Percentiles rank a stretch among this genome's conserved stretches.
Conservation (phyloP, 2,113 vertebrate species). For the Myiozetetes cayanensis region DNA sequence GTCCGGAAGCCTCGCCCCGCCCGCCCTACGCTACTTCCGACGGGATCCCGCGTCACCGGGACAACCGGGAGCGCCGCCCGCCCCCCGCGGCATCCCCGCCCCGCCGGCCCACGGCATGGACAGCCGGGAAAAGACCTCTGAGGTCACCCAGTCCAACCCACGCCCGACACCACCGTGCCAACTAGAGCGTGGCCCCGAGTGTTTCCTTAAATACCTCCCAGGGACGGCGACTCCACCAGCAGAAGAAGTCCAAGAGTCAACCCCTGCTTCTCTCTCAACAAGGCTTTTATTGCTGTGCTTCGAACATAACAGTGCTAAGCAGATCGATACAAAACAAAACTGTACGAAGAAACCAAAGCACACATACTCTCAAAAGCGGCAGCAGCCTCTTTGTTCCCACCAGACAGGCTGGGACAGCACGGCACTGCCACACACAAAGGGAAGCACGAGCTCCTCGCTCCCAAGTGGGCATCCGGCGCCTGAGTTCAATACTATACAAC, state of each 20-base stretch:
- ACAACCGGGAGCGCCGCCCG: background rate
- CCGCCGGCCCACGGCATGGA: rapidly evolving
- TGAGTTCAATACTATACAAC: rapidly evolving
- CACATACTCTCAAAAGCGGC: background rate
- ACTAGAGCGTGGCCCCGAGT: rapidly evolving
- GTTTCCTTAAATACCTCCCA: background rate
- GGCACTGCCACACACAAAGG: background rate
- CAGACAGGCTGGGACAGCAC: rapidly evolving
- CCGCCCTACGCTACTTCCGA: constrained; percentile 44
- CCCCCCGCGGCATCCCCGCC: background rate
- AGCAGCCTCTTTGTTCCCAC: rapidly evolving
- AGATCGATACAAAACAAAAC: rapidly evolving
- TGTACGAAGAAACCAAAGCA: background rate
- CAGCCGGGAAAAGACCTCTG: rapidly evolving
- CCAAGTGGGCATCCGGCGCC: background rate
- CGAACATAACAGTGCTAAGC: background rate
- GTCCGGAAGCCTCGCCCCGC: constrained; percentile 44
- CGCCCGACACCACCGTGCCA: rapidly evolving
- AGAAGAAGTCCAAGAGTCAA: background rate
- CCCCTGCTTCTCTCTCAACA: rapidly evolving
- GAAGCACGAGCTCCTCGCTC: rapidly evolving
- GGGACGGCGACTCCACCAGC: background rate
- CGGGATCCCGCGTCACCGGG: background rate
- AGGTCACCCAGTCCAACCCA: rapidly evolving
- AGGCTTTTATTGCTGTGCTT: background rate